Conservation (phyloP, 1,140 invertebrate species). For the Atopsyche davidsoni region DNA sequence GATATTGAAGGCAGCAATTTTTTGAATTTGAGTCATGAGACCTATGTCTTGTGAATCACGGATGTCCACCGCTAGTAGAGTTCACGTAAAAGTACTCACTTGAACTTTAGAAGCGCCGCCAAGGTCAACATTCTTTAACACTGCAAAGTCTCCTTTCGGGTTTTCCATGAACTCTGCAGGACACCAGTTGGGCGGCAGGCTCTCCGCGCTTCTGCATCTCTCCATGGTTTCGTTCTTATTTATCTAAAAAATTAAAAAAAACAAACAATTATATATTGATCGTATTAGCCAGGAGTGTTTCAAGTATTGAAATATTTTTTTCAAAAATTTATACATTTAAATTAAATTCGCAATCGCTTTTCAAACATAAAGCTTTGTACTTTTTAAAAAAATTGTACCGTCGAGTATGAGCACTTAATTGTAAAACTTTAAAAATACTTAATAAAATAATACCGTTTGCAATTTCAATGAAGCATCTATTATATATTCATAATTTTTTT, state of each 20-base stretch:
- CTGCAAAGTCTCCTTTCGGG: neutral
- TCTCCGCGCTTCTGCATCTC: slow-evolving; percentile 6
- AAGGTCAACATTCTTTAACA: slow-evolving; percentile 3
- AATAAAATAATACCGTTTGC: no score
- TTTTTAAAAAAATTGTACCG: no score
- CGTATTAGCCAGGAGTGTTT: neutral
- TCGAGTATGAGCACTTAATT: no score
- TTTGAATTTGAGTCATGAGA: no score
- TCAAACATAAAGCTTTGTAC: no score
- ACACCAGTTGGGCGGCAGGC: slow-evolving; percentile 10
- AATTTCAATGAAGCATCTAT: no score
- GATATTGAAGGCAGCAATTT: neutral
- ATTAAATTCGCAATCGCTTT: neutral
- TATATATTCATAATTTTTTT: no score
- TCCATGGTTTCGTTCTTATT: slow-evolving; percentile 9
- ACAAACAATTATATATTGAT: neutral
- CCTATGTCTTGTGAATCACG: no score
- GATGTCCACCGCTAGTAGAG: neutral
- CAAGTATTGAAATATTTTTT: neutral
- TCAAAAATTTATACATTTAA: neutral
- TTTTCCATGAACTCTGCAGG: slow-evolving; percentile 4
- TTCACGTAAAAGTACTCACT: neutral
- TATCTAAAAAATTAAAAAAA: slow-evolving; percentile 6
- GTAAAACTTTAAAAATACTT: no score
- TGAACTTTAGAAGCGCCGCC: neutral